A percentile compares a stretch with the other conserved stretches of the same genome.
phyloP scores from a whole-genome alignment of 2,797 vertebrate genomes.

The Pachyuromys duprasi region DNA sequence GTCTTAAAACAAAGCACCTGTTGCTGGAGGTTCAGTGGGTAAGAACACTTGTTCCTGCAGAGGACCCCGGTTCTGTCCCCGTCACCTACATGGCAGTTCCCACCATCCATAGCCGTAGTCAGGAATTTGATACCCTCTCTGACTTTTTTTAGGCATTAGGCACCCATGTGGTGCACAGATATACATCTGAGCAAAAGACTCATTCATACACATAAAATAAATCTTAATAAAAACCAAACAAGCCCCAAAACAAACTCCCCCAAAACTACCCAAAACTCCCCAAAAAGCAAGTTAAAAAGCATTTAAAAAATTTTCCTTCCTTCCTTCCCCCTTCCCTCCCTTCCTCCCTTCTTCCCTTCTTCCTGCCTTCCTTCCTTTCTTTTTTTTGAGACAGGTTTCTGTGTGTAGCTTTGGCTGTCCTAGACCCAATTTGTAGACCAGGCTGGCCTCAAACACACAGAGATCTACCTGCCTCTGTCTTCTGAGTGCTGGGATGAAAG shows the following conservation, averaged over 20 bases:
- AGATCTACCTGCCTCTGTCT: not conserved
- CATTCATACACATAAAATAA: not conserved
- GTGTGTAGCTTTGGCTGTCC: not conserved
- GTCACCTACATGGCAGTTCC: not conserved
- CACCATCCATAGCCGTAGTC: not conserved
- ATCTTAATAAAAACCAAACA: not conserved
- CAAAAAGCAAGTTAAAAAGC: not conserved
- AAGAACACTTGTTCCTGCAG: not conserved
- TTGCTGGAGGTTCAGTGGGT: not conserved
- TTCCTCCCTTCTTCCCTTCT: too few relatives aligned
- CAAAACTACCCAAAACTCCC: not conserved
- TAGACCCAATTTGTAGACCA: not conserved
- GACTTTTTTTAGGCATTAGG: too few relatives aligned
- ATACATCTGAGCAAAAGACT: not conserved
- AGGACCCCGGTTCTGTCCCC: not conserved
- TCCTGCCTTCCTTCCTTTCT: not conserved
- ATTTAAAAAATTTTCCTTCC: not conserved
- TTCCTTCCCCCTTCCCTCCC: too few relatives aligned
- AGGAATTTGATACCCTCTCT: not conserved
- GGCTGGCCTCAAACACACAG: not conserved
- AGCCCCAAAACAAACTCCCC: too few relatives aligned
- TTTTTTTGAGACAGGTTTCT: not conserved
- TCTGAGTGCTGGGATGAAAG: not conserved
- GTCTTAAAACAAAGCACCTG: not conserved
- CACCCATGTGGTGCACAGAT: not conserved